These are phyloP conservation scores for Brachyrhaphis roseni DNA, from an alignment of 2,797 vertebrate species.

Conservation along the genomic window DNA sequence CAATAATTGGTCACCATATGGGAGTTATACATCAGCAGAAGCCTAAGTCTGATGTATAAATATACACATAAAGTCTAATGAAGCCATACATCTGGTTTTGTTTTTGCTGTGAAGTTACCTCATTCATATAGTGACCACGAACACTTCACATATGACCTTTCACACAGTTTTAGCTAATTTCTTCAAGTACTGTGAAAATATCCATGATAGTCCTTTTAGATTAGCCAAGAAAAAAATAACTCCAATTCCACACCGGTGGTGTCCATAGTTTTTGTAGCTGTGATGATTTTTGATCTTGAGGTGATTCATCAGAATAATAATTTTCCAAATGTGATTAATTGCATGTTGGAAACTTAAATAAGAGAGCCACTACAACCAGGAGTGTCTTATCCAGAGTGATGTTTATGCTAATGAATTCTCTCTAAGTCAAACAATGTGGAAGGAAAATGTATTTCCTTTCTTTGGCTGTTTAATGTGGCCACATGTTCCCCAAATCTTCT, in stretches of 20 bases:
- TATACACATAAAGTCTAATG: neutral
- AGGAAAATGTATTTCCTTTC: neutral
- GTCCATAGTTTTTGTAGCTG: neutral
- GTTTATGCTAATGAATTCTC: neutral
- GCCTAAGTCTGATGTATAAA: neutral
- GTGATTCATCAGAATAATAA: neutral
- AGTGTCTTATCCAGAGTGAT: neutral
- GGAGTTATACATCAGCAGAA: slow-evolving; percentile 11
- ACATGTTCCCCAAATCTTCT: neutral
- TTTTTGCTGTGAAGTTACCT: neutral
- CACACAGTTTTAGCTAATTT: neutral
- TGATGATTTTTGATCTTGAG: neutral
- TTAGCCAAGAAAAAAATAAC: neutral
- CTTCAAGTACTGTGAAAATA: neutral
- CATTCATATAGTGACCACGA: neutral
- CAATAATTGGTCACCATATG: slow-evolving; percentile 19
- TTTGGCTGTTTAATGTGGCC: neutral
- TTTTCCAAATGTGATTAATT: neutral
- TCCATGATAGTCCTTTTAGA: neutral
- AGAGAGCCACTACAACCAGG: neutral
- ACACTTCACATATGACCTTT: neutral
- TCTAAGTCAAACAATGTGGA: neutral
- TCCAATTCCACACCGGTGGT: neutral
- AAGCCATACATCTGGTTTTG: neutral
- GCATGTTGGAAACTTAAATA: neutral